Conservation (phyloP, 1,140 invertebrate genomes). For the Formica exsecta region DNA sequence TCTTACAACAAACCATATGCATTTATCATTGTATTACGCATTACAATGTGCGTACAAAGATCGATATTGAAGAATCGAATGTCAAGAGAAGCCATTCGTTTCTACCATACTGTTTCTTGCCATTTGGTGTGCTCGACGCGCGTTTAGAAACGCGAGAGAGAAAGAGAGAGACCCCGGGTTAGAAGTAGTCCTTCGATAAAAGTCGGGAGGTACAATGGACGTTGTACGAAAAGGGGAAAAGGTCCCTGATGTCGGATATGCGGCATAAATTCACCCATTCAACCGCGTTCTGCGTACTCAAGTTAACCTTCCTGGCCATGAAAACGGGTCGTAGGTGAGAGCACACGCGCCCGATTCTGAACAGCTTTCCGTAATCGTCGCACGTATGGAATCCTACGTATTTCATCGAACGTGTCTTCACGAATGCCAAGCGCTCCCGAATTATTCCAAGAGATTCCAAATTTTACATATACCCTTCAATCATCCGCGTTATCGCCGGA, state of each 20-base stretch:
- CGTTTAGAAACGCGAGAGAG: constrained; percentile 56
- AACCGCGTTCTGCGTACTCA: constrained; percentile 13
- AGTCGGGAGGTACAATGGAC: constrained; percentile 67
- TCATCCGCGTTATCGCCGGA: background rate
- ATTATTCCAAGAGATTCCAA: constrained; percentile 20
- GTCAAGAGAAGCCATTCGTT: constrained; percentile 11
- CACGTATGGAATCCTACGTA: constrained; percentile 48
- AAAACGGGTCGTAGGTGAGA: constrained; percentile 48
- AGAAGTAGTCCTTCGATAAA: constrained; percentile 58
- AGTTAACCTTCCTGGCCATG: constrained; percentile 43
- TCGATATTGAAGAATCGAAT: constrained; percentile 11
- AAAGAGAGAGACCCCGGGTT: background rate
- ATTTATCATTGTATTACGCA: no score
- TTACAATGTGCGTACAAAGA: background rate
- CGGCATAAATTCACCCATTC: constrained; percentile 49
- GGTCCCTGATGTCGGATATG: constrained; percentile 49
- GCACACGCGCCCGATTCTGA: constrained; percentile 1
- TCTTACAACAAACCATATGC: background rate
- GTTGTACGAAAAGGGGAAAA: constrained; percentile 18
- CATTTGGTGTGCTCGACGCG: constrained; percentile 34
- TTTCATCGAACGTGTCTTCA: constrained; percentile 49
- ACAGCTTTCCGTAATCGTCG: constrained; percentile 37
- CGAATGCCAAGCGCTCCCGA: constrained; percentile 13
- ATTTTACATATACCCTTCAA: background rate
- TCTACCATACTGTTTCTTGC: constrained; percentile 2